Evolutionary conservation across 2,797 vertebrate genomes (phyloP), one percentile per base, ranked within the genome.

Genomic region (Helicolenus hilgendorfi): DNA sequence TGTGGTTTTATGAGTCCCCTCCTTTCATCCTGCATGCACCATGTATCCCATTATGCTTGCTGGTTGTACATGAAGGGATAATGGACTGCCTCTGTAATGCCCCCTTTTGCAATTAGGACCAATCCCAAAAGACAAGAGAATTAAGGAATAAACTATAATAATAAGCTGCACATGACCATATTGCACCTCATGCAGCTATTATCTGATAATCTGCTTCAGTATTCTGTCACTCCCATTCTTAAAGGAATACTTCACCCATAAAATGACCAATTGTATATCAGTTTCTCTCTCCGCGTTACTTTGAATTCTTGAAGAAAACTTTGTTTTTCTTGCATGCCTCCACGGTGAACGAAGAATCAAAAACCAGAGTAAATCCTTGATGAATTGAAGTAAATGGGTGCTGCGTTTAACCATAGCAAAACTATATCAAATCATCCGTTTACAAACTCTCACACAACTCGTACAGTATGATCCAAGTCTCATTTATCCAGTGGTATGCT

Each of bases 21-120:
- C 79, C 65, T 76, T 76, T 90, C 67, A 86, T 86, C 63, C 58
- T 80, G 75, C 56, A 53, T 83, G 86, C 79, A 83, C 77, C 72
- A 72, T 62, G 64, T 67, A 73, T 68, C 88, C 75, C 62, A 91
- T 93, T 92, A 91, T 83, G 77, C 41, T 87, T 35, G 67, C 35
- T 88, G 77, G 75, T 89, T 91, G 77, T 88, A 90, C 84, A 92
- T 81, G 75, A 92, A 84, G 75, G 81, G 80, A 86, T 92, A 88
- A 95, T 87, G 49, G 74, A 58, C 65, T 76, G 71, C 36, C 35
- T 80, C 71, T 26, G 49, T 86, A 91, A 92, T 88, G 81, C 45
- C 77, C 81, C 60, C 49, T 69, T 79, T 90, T 80, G 81, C 87
- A 93, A 88, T 92, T 89, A 88, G 82, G 88, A 80, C 31, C 72